Evolutionary conservation across 2,113 vertebrate genomes (phyloP).

Genomic region (Callorhinus ursinus): DNA sequence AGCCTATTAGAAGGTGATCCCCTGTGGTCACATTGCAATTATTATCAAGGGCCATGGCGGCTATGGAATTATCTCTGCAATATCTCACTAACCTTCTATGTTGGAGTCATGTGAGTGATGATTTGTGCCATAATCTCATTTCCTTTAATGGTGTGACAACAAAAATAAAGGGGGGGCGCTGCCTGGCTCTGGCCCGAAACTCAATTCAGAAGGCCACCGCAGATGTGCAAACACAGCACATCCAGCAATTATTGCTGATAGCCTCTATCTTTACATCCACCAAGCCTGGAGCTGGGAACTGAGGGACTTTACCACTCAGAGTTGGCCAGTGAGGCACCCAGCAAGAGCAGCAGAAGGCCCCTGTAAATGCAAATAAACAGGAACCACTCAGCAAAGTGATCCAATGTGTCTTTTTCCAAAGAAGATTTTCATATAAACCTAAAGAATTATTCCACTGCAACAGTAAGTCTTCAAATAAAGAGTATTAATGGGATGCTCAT

Average conservation of each 20-base stretch:
- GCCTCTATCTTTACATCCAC: neutral
- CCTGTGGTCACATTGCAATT: constrained; percentile 68
- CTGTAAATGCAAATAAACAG: neutral
- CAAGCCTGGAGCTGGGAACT: neutral
- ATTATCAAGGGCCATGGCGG: constrained; percentile 57
- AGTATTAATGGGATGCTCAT: neutral
- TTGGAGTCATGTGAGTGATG: constrained; percentile 22
- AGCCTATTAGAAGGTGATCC: constrained; percentile 74
- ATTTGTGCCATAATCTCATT: constrained; percentile 69
- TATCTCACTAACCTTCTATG: constrained; percentile 50
- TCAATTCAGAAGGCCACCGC: neutral
- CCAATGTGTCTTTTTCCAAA: neutral
- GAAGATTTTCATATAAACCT: neutral
- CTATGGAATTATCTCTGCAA: constrained; percentile 58
- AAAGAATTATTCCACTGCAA: neutral
- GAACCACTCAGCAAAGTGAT: neutral
- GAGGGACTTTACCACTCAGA: neutral
- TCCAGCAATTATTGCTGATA: neutral
- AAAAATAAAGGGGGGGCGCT: constrained; percentile 37
- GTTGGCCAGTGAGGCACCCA: neutral
- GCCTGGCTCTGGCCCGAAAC: neutral
- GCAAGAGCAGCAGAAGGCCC: neutral
- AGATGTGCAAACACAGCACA: constrained; percentile 58
- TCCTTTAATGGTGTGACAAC: constrained; percentile 54
- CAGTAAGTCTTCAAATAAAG: neutral